Percentiles rank a stretch among this genome's conserved stretches.
Evolutionary conservation across 1,140 invertebrate genomes (phyloP).

Genomic region (Brachionus paranguensis): DNA sequence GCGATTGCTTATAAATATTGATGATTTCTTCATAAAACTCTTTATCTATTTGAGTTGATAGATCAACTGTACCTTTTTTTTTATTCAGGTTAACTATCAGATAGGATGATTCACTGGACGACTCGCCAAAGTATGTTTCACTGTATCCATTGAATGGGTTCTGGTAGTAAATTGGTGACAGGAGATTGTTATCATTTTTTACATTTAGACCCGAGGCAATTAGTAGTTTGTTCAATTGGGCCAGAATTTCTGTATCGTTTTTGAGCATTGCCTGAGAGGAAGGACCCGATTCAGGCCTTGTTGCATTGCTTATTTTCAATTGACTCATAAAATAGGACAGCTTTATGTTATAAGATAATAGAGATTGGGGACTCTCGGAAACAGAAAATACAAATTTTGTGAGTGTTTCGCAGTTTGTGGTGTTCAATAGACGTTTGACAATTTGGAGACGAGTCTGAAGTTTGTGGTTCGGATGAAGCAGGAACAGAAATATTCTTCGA

Average conservation of each 20-base stretch:
- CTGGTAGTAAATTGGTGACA: not conserved
- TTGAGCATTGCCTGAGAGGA: not conserved
- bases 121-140: not conserved
- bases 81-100: not conserved
- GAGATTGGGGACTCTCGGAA: not conserved
- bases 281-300: not conserved
- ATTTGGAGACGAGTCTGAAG: slow-evolving; percentile 8
- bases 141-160: not conserved
- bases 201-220: not conserved
- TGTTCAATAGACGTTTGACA: not conserved
- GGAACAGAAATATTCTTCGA: not conserved
- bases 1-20: slow-evolving; percentile 15
- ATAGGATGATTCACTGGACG: not conserved
- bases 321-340: not conserved
- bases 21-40: slow-evolving; percentile 25
- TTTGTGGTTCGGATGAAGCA: slow-evolving; percentile 20
- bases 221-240: not conserved
- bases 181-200: not conserved
- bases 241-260: not conserved
- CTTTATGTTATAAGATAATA: not conserved
- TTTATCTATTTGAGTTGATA: slow-evolving; percentile 29
- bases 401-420: not conserved
- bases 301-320: not conserved
- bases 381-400: not conserved
- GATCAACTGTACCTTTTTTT: not conserved